A percentile compares a stretch with the other conserved stretches of the same genome.
Conservation (phyloP, 2,888 invertebrate genomes). For the Micoletzkya japonica region DNA sequence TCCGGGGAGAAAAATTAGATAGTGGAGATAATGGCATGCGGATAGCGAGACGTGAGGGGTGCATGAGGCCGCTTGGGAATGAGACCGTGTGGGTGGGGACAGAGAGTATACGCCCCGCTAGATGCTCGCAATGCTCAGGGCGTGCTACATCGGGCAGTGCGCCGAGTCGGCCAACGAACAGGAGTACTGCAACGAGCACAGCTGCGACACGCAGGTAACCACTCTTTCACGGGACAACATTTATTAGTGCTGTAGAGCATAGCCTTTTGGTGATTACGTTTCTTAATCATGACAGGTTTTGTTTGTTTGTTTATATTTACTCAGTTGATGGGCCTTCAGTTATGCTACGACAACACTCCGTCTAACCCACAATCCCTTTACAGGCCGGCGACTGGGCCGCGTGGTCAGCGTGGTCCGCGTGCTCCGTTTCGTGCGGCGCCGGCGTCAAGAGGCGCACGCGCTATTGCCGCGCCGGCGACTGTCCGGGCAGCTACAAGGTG, state of each 20-base stretch:
- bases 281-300: no score
- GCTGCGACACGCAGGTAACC: slow-evolving; percentile 40
- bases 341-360: no score
- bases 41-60: no score
- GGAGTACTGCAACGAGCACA: slow-evolving; percentile 60
- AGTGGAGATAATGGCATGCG: no score
- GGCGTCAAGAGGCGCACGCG: slow-evolving; percentile 59
- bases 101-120: background rate
- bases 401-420: slow-evolving; percentile 46
- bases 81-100: background rate
- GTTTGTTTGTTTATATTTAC: no score
- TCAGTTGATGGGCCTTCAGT: no score
- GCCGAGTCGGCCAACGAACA: slow-evolving; percentile 55
- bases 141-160: slow-evolving; percentile 52
- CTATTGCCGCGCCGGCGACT: slow-evolving; percentile 55
- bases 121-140: slow-evolving; percentile 34
- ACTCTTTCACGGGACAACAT: no score
- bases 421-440: slow-evolving; percentile 57
- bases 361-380: background rate
- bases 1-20: no score
- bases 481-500: slow-evolving; percentile 52
- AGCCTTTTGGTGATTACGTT: slow-evolving; percentile 1
- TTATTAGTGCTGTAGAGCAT: no score
- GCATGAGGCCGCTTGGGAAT: no score
- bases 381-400: slow-evolving; percentile 41